Conservation (phyloP, 2,888 invertebrate species). For the Lampropteryx suffumata region DNA sequence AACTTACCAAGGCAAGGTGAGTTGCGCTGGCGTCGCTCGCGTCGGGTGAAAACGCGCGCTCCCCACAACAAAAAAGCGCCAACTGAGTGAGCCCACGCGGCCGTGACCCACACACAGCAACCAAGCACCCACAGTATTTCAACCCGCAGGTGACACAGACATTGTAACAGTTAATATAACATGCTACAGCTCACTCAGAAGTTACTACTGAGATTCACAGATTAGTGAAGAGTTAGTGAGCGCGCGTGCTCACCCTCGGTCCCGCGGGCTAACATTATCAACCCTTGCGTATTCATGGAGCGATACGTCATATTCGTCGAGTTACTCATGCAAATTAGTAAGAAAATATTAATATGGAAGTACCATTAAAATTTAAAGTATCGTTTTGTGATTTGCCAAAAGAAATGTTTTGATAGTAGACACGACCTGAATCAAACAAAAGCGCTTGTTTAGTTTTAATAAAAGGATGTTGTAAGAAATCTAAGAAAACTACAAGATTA, state of each 20-base stretch:
- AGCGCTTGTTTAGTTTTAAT: too few relatives aligned
- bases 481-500: too few relatives aligned
- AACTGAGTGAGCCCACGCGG: conserved; percentile 55
- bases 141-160: conserved; percentile 45
- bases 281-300: conserved; percentile 77
- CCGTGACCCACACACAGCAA: conserved; percentile 55
- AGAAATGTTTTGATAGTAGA: too few relatives aligned
- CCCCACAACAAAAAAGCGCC: conserved; percentile 57
- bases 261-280: conserved; percentile 51
- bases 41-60: conserved; percentile 48
- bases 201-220: conserved; percentile 8
- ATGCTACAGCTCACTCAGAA: conserved; percentile 5
- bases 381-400: too few relatives aligned
- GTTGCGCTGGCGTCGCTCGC: conserved; percentile 55
- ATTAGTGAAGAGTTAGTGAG: conserved; percentile 19
- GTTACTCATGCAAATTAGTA: conserved; percentile 34
- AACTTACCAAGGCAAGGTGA: conserved; percentile 43
- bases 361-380: too few relatives aligned
- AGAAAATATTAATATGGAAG: conserved; percentile 1
- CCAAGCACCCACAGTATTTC: conserved; percentile 58
- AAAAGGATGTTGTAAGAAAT: too few relatives aligned
- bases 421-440: too few relatives aligned
- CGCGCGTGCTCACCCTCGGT: conserved; percentile 52
- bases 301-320: conserved; percentile 47
- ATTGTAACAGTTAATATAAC: conserved; percentile 10